Evolutionary conservation across 2,113 vertebrate species (phyloP).

Genomic region (Camelus bactrianus): DNA sequence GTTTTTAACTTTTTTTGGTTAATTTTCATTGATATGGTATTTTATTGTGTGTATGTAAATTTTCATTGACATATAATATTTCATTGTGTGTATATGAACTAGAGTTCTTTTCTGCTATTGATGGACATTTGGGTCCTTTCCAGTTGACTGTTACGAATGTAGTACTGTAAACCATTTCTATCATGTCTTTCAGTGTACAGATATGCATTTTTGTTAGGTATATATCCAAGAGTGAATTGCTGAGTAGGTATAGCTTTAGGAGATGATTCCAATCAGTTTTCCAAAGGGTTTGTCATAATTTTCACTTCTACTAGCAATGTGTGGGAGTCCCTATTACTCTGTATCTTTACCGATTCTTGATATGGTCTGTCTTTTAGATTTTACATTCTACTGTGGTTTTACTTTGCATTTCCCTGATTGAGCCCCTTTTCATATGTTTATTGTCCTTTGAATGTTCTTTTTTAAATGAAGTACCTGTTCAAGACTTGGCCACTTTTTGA

Average conservation of each 20-base stretch:
- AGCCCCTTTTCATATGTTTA: not conserved
- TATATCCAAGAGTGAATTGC: not conserved
- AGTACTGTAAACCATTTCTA: not conserved
- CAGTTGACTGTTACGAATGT: not conserved
- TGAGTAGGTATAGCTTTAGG: not conserved
- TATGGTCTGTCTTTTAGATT: not conserved
- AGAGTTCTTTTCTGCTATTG: not conserved
- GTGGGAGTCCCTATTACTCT: not conserved
- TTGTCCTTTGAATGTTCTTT: not conserved
- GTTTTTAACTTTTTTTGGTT: not conserved
- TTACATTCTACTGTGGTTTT: not conserved
- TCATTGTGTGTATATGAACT: not conserved
- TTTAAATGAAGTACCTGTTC: not conserved
- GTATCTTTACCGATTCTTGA: not conserved
- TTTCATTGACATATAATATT: not conserved
- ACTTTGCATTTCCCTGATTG: not conserved
- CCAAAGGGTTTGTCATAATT: not conserved
- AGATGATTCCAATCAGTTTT: not conserved
- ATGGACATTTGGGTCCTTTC: not conserved
- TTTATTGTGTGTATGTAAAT: not conserved
- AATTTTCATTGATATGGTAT: slow-evolving; percentile 12
- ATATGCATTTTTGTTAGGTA: not conserved
- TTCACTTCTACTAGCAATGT: not conserved
- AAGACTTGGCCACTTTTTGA: not conserved
- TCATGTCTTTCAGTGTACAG: not conserved